Evolutionary conservation across 2,797 vertebrate genomes (phyloP).

Genomic region (Propithecus deckenii): DNA sequence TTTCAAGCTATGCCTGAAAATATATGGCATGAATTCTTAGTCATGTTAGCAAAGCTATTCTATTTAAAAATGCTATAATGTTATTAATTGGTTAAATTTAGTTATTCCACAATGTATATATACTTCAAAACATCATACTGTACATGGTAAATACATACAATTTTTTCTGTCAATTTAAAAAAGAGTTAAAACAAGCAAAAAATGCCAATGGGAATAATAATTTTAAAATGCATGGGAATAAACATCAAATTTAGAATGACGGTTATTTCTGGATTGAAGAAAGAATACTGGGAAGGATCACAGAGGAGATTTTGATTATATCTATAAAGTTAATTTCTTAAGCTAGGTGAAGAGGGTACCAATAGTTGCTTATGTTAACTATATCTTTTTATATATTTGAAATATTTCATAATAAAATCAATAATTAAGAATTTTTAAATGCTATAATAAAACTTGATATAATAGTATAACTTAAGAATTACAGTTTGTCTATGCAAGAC

Average conservation of each 20-base stretch:
- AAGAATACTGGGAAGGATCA: neutral
- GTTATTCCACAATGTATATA: neutral
- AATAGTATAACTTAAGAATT: conserved; percentile 19
- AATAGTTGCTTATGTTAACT: neutral
- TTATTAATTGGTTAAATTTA: neutral
- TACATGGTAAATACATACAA: neutral
- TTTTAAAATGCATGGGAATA: neutral
- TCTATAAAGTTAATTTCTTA: neutral
- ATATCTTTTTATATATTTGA: neutral
- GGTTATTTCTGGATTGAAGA: neutral
- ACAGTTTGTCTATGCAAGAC: conserved; percentile 38
- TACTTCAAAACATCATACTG: neutral
- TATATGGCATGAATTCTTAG: neutral
- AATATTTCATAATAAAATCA: neutral
- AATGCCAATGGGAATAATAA: neutral
- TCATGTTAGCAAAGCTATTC: conserved; percentile 16
- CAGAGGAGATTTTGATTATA: neutral
- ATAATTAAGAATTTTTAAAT: neutral
- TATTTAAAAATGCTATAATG: neutral
- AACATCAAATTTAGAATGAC: neutral
- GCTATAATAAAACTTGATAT: conserved; percentile 14
- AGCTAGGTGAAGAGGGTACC: neutral
- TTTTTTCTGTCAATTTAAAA: neutral
- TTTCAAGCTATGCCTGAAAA: conserved; percentile 22
- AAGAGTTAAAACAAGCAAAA: neutral